Evolutionary conservation across 37 sponge, comb jelly and placozoan genomes (phyloP).

Genomic region (Cladorhizidae sp.): DNA sequence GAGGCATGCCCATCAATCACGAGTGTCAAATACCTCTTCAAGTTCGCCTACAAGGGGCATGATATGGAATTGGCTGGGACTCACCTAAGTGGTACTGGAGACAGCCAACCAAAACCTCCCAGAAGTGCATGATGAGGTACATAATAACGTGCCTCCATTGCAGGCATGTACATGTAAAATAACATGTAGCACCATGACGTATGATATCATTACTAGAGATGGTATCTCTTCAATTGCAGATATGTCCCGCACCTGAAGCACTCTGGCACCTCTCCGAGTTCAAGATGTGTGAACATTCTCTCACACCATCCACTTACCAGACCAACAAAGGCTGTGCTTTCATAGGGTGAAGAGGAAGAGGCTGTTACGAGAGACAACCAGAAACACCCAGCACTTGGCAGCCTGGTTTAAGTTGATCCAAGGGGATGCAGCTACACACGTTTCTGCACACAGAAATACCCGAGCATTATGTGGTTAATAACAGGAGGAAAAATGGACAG

Average conservation of each 20-base stretch:
- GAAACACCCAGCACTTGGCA: not conserved
- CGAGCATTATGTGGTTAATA: not conserved
- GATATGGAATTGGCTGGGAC: not conserved
- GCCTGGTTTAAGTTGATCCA: not conserved
- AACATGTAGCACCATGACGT: too few relatives aligned
- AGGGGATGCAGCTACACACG: not conserved
- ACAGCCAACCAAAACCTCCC: too few relatives aligned
- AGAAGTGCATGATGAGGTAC: too few relatives aligned
- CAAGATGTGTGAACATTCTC: not conserved
- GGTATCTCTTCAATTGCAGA: not conserved
- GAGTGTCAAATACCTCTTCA: conserved; percentile 10
- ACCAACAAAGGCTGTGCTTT: not conserved
- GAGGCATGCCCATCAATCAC: conserved; percentile 1
- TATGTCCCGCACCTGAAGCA: conserved; percentile 3
- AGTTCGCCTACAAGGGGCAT: conserved; percentile 19
- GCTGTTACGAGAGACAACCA: not conserved
- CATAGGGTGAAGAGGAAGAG: conserved; percentile 3
- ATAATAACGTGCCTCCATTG: too few relatives aligned
- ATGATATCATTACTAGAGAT: too few relatives aligned
- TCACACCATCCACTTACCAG: not conserved
- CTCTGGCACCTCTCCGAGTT: not conserved
- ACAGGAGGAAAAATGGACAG: not conserved
- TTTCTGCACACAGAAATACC: not conserved
- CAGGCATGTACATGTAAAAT: too few relatives aligned
- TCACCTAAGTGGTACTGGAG: not conserved